Percentiles rank a stretch among this genome's conserved stretches.
These are phyloP conservation scores for Bradypus variegatus DNA, from an alignment of 2,797 vertebrate species.

Conservation along the genomic window DNA sequence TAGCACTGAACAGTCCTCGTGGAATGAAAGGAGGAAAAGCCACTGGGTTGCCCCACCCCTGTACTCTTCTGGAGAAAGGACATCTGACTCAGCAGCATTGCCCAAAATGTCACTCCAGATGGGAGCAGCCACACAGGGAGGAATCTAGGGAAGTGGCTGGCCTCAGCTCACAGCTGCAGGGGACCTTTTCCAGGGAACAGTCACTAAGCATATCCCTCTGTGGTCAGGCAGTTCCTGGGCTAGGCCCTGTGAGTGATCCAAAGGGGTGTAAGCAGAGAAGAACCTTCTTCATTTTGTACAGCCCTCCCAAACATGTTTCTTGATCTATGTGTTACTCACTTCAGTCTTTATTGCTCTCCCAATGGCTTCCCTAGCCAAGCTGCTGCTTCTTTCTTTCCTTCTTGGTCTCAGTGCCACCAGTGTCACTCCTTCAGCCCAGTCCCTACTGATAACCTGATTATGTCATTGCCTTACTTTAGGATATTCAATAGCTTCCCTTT, in stretches of 20 bases:
- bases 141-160: not conserved
- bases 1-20: not conserved
- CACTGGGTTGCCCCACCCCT: not conserved
- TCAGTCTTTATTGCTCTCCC: not conserved
- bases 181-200: not conserved
- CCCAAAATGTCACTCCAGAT: constrained; percentile 20
- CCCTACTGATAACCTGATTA: not conserved
- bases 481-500: not conserved
- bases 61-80: not conserved
- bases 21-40: not conserved
- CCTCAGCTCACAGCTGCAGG: not conserved
- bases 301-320: not conserved
- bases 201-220: not conserved
- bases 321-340: not conserved
- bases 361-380: not conserved
- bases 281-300: not conserved
- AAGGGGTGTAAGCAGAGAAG: not conserved
- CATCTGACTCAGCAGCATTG: constrained; percentile 34
- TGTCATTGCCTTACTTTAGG: not conserved
- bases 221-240: not conserved
- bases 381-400: not conserved
- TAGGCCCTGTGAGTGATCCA: not conserved
- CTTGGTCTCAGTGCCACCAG: not conserved
- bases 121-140: not conserved
- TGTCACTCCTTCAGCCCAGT: not conserved